A percentile compares a stretch with the other conserved stretches of the same genome.
These are phyloP conservation scores for Eulithis prunata DNA, from an alignment of 2,888 invertebrate genomes.

Conservation along the genomic window DNA sequence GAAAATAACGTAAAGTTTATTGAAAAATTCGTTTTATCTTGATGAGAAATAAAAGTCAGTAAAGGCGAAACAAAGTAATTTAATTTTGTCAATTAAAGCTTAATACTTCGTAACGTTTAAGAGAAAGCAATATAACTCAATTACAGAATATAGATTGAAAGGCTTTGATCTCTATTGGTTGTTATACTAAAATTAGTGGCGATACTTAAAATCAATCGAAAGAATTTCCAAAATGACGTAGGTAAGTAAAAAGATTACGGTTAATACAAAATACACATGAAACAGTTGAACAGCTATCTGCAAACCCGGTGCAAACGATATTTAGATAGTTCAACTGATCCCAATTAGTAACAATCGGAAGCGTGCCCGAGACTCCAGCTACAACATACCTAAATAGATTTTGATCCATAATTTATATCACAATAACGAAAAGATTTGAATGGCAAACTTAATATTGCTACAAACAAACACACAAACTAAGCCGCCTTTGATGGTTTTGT, in stretches of 20 bases:
- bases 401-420: not conserved
- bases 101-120: slow-evolving; percentile 25
- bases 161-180: too few species aligned
- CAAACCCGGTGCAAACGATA: too few species aligned
- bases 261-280: too few species aligned
- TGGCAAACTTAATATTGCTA: slow-evolving; percentile 13
- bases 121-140: slow-evolving; percentile 24
- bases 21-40: not conserved
- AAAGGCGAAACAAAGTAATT: slow-evolving; percentile 18
- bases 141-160: slow-evolving; percentile 11
- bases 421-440: slow-evolving; percentile 8
- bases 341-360: too few species aligned
- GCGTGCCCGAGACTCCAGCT: too few species aligned
- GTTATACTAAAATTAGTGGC: too few species aligned
- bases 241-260: too few species aligned
- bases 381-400: too few species aligned
- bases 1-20: not conserved
- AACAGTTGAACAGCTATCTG: too few species aligned
- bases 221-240: too few species aligned
- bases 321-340: too few species aligned
- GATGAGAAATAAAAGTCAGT: slow-evolving; percentile 7
- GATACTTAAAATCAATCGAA: too few species aligned
- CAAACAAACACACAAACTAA: slow-evolving; percentile 25
- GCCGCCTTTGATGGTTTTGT: slow-evolving; percentile 53
- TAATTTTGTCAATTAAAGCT: slow-evolving; percentile 34